phyloP scores from a whole-genome alignment of 2,113 vertebrate species.

The Ctenodactylus gundi region DNA sequence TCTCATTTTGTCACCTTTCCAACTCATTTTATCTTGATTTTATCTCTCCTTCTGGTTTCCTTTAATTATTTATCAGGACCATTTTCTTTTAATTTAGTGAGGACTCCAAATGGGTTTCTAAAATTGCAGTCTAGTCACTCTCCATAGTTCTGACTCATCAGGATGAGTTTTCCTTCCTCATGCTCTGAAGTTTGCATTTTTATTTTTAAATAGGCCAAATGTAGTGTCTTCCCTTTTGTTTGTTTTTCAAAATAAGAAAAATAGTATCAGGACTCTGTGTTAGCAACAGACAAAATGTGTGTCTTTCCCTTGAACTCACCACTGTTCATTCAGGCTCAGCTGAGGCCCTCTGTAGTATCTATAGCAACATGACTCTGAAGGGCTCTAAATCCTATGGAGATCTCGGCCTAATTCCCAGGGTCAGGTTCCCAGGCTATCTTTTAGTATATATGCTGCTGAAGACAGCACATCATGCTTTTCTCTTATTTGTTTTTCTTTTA shows the following conservation, averaged over 20 bases:
- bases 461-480: not conserved
- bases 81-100: conserved; percentile 9
- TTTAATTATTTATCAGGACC: conserved; percentile 2
- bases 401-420: not conserved
- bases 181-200: conserved; percentile 21
- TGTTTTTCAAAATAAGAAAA: conserved; percentile 46
- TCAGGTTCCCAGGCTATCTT: not conserved
- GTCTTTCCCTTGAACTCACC: not conserved
- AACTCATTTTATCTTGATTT: not conserved
- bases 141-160: conserved; percentile 53
- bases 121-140: conserved; percentile 54
- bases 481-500: too few relatives aligned
- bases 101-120: conserved; percentile 52
- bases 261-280: not conserved
- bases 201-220: conserved; percentile 17
- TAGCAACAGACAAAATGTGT: not conserved
- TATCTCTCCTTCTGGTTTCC: not conserved
- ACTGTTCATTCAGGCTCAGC: not conserved
- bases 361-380: not conserved
- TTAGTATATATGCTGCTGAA: not conserved
- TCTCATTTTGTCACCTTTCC: not conserved
- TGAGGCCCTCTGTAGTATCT: not conserved
- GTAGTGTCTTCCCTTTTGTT: not conserved
- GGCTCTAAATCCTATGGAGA: not conserved
- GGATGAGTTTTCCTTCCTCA: conserved; percentile 59